Base-by-base conservation (phyloP, 2,888 invertebrate genomes). In the Caenorhabditis becei region DNA sequence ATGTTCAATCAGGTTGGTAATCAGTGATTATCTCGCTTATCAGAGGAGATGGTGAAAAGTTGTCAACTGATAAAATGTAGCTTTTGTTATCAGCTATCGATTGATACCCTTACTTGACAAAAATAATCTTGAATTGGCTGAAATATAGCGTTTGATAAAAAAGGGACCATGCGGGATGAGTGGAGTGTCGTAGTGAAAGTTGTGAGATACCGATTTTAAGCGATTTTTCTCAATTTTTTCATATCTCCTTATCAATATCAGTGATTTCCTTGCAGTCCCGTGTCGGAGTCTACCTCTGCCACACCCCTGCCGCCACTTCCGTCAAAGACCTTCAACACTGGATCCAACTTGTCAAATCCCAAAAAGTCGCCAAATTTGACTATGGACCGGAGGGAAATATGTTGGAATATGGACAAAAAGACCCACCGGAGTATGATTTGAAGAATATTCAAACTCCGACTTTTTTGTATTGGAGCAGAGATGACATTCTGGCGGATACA, bases 401-500 rank as follows among this genome's bases (percentile, higher is more conserved):
- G n/a, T 18, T 56, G 0, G 71, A 75, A 32, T 85, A 85, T 32
- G 83, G 83, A 11, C 79, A 77, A 54, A 28, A n/a, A n/a, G 80
- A 70, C 0, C 88, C 90, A 8, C 90, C 90, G 10, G 77, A 80
- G 23, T 90, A 91, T 69, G 78, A 91, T 71, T 44, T 89, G 49
- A 63, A 75, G 10, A 75, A 78, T n/a, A 87, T 90, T 24, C 62
- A 83, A 24, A 84, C 86, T 10, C 89, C 89, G 23, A 87, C 86
- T 8, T 88, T 83, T 72, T 79, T 90, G 8, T 90, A 88, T 75
- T 91, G 88, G 86, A 87, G 89, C 41, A 70, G 85, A n/a, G 82
- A 82, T 49, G 90, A 90, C 74, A 88, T 90, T 58, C 26, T 80
- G 14, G 89, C 90, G 3, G 89, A 89, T 47, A 84, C 83, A 16